Evolutionary conservation across 2,113 vertebrate species (phyloP), one percentile per base, ranked within the genome.

Genomic region (Guaruba guarouba): DNA sequence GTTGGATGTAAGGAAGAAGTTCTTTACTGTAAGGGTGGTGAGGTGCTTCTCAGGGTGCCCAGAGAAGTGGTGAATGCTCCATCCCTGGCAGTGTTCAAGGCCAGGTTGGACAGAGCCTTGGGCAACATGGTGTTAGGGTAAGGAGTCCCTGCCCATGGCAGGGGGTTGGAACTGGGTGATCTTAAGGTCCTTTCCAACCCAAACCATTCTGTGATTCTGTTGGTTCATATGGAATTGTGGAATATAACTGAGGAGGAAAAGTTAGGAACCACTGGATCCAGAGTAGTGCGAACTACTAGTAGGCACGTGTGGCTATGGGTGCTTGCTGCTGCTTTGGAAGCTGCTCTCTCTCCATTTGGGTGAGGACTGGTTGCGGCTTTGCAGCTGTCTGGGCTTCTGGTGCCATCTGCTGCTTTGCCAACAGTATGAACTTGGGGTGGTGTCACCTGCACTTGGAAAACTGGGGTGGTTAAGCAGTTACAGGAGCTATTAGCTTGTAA

Each of bases 351-450:
- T 39, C 49, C 5, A 2, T 57, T 68, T 57, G 37, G 35, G 41
- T 13, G n/a, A 15, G 43, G 62, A 5, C n/a, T 68, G 18, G 3
- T 29, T 2, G 1, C 12, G n/a, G 39, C 7, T 51, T 69, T 22
- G 49, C 48, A 11, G 63, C 71, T 37, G 9, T 33, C 27, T 9
- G 57, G 19, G 54, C 59, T 69, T 13, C 18, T 73, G 51, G 75
- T 82, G 96, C 94, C 94, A 76, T 79, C 95, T 96, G 81, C 88
- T 84, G 93, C 86, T 68, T 7, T 57, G 48, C 35, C 39, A 11
- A 2, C 41, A 31, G 44, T 59, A 59, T 59, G 57, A 35, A 59
- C 57, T 10, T 10, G 25, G 39, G 7, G 43, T 17, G 24, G 24
- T 62, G 23, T 62, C 61, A 8, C 14, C 70, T 11, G 20, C 23